Evolutionary conservation across 2,888 invertebrate species (phyloP), one percentile per base, ranked within the genome.

Genomic region (Chirona hameri): DNA sequence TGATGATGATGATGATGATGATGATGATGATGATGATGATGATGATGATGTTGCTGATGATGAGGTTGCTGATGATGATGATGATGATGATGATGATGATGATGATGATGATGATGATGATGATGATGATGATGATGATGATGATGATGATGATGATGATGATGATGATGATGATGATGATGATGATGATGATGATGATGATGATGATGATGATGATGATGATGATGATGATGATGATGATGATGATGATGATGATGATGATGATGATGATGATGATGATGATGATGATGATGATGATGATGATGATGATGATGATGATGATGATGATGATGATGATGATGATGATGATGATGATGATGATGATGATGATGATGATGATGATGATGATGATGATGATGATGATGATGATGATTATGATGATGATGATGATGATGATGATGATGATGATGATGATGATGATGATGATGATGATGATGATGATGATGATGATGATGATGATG

Each of bases 1-100:
- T 65, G 65, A 65, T 65, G 65, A 65, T 65, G 65, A 65, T 65
- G 65, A 65, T 65, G 65, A 65, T 65, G 65, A 65, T 65, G 65
- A 65, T 65, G 65, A 65, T 65, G 65, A 65, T 65, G 65, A 65
- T 65, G 65, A 65, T 65, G 65, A 65, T 65, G 65, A 65, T n/a
- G n/a, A n/a, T n/a, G n/a, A n/a, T n/a, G n/a, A n/a, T n/a, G n/a
- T n/a, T n/a, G n/a, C n/a, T n/a, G n/a, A n/a, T n/a, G n/a, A n/a
- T n/a, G n/a, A n/a, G n/a, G n/a, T n/a, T n/a, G n/a, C n/a, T n/a
- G n/a, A n/a, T n/a, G n/a, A n/a, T n/a, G n/a, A n/a, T n/a, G n/a
- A n/a, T n/a, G n/a, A n/a, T n/a, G n/a, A n/a, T 65, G 65, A 65
- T 65, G 65, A 65, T 65, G 65, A 65, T 65, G 65, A 65, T 65